Conservation (phyloP, 2,113 vertebrate genomes). For the Lepisosteus oculatus region DNA sequence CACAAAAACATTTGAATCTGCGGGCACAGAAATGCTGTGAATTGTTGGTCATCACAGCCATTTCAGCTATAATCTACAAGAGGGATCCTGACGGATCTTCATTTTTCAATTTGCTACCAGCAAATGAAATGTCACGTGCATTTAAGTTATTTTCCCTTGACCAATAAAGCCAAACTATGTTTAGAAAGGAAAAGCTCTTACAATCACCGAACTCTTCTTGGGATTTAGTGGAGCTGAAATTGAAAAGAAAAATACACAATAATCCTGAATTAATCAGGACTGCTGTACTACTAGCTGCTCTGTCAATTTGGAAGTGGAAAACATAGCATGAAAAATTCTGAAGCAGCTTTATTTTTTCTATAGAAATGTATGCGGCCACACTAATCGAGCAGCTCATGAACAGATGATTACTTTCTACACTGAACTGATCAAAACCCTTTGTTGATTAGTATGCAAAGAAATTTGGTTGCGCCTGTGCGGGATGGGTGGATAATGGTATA, state of each 20-base stretch:
- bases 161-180: conserved; percentile 28
- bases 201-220: conserved; percentile 30
- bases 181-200: conserved; percentile 30
- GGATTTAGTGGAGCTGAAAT: conserved; percentile 43
- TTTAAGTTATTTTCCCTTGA: neutral
- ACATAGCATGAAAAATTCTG: conserved; percentile 9
- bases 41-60: conserved; percentile 16
- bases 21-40: neutral
- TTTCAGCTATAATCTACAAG: conserved; percentile 43
- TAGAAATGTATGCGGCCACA: too few relatives aligned
- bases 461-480: too few relatives aligned
- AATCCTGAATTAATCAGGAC: conserved; percentile 54
- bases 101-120: conserved; percentile 9
- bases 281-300: conserved; percentile 34
- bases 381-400: too few relatives aligned
- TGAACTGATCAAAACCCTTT: too few relatives aligned
- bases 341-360: too few relatives aligned
- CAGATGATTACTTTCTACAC: too few relatives aligned
- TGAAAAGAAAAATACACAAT: conserved; percentile 32
- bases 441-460: too few relatives aligned
- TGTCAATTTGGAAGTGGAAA: conserved; percentile 25
- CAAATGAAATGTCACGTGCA: conserved; percentile 15
- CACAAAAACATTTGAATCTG: conserved; percentile 30
- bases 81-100: conserved; percentile 3
- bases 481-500: too few relatives aligned